phyloP scores from a whole-genome alignment of 1,140 invertebrate genomes.

The Stegodyphus mimosarum region DNA sequence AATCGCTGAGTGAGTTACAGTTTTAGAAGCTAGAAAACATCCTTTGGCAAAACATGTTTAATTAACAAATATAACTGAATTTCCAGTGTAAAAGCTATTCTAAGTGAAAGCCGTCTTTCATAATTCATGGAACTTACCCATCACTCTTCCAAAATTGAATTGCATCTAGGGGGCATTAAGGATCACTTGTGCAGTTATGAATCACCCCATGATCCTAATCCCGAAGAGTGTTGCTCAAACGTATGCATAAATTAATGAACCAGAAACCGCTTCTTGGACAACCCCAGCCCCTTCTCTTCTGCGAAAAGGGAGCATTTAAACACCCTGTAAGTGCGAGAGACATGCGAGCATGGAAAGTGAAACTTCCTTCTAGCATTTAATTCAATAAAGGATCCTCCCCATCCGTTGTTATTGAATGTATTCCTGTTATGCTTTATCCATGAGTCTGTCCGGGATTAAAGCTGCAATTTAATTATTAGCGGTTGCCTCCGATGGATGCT shows the following conservation, averaged over 20 bases:
- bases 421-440: constrained; percentile 3
- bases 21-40: too few species aligned
- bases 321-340: constrained; percentile 41
- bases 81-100: too few species aligned
- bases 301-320: constrained; percentile 43
- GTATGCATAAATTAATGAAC: constrained; percentile 44
- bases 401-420: not conserved
- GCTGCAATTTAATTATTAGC: constrained; percentile 46
- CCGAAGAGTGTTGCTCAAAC: constrained; percentile 12
- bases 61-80: too few species aligned
- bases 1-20: too few species aligned
- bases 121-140: too few species aligned
- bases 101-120: too few species aligned
- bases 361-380: not conserved
- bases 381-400: constrained; percentile 9
- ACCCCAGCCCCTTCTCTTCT: not conserved
- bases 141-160: constrained; percentile 9
- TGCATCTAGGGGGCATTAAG: constrained; percentile 19
- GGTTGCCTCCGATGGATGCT: constrained; percentile 15
- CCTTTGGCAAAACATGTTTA: too few species aligned
- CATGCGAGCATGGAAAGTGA: constrained; percentile 7
- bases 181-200: constrained; percentile 30
- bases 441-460: not conserved
- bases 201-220: constrained; percentile 31
- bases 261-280: constrained; percentile 31